Conservation (phyloP, 2,888 invertebrate species). For the Aphrophora alni region DNA sequence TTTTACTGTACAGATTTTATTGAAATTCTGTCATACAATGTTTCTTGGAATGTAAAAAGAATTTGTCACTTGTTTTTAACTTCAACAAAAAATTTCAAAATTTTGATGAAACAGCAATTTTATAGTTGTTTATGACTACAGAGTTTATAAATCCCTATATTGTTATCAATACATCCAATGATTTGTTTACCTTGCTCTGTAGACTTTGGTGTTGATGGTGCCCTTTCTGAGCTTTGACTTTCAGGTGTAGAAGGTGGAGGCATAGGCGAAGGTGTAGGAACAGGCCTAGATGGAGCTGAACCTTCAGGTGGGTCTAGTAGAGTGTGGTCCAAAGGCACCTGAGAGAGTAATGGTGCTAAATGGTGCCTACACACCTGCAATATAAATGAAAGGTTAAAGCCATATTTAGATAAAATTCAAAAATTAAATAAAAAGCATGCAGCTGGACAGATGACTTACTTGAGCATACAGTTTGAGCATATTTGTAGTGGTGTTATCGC, state of each 20-base stretch:
- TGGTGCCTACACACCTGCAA: slow-evolving; percentile 72
- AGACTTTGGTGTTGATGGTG: slow-evolving; percentile 63
- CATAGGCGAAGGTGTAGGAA: slow-evolving; percentile 65
- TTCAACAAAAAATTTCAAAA: no score
- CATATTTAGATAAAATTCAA: slow-evolving; percentile 26
- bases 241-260: slow-evolving; percentile 58
- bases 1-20: no score
- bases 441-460: slow-evolving; percentile 57
- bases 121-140: no score
- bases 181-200: slow-evolving; percentile 49
- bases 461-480: slow-evolving; percentile 88
- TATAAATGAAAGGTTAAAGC: slow-evolving; percentile 21
- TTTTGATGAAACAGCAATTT: no score
- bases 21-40: no score
- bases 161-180: no score
- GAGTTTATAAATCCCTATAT: no score
- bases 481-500: slow-evolving; percentile 79
- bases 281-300: slow-evolving; percentile 56
- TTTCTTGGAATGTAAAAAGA: no score
- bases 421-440: slow-evolving; percentile 21
- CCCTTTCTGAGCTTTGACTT: slow-evolving; percentile 56
- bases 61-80: no score
- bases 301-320: slow-evolving; percentile 70
- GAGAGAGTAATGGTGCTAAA: slow-evolving; percentile 76
- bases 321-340: slow-evolving; percentile 76